Base-by-base conservation (phyloP, 2,797 vertebrate species). In the Sternotherus odoratus region DNA sequence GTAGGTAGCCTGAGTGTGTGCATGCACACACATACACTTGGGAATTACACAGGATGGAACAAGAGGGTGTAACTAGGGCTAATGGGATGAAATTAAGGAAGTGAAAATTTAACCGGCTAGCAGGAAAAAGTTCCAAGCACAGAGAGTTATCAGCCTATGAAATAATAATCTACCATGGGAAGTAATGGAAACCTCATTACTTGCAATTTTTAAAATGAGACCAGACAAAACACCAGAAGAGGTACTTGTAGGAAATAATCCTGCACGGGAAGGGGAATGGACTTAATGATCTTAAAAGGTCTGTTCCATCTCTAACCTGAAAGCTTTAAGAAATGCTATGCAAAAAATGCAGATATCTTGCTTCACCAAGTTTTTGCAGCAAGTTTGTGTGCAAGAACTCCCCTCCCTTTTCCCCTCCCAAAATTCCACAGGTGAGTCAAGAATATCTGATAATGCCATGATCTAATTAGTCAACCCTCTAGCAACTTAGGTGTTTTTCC, bases 361-460 rank as follows among this genome's bases (percentile, higher is more conserved):
- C 66, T 90, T 33, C 48, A 12, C 4, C 56, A 60, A 33, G 69
- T 24, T 80, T 91, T 50, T 3, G 3, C 79, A 84, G 81, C 56
- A 92, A 56, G 91, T 82, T 26, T 92, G 80, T 56, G 1, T 60
- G 79, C 56, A 79, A 92, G 86, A 92, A 11, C 43, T 49, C 33
- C 88, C 39, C 72, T 82, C 91, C 78, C 87, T 82, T 56, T 53
- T 91, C 36, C 63, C 63, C 82, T 83, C 46, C 72, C 17, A 79
- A 88, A 91, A 93, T 94, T 94, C 86, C 91, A 77, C 85, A 96
- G 94, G 96, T 93, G 86, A 96, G 82, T 86, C 95, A 94, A 94
- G 54, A 86, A 39, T 85, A 94, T 93, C 94, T 83, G 87, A 57
- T 86, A 79, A 86, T 23, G 84, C 79, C 92, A 72, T 0, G 5